Evolutionary conservation across 2,888 invertebrate genomes (phyloP).

Genomic region (Herminia tarsipennalis): DNA sequence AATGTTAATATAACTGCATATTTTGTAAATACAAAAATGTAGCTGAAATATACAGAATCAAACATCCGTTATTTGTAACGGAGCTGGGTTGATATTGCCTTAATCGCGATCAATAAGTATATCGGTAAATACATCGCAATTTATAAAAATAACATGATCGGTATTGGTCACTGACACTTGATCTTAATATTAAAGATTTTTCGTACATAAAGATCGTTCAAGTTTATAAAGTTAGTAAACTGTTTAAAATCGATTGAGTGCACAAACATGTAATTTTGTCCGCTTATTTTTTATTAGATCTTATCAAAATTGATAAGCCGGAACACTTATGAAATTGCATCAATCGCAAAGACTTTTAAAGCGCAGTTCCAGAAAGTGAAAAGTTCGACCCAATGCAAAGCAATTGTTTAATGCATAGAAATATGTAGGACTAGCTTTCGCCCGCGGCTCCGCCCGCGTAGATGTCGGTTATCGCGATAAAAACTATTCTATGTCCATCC

Average conservation of each 20-base stretch:
- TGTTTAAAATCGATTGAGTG: not conserved
- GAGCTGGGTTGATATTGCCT: slow-evolving; percentile 1
- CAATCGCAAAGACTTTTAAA: too few species aligned
- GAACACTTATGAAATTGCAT: too few species aligned
- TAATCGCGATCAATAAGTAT: slow-evolving; percentile 6
- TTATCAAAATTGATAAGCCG: too few species aligned
- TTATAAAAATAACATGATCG: slow-evolving; percentile 12
- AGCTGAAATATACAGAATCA: not conserved
- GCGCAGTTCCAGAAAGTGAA: too few species aligned
- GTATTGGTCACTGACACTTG: slow-evolving; percentile 10
- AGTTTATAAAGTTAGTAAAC: not conserved
- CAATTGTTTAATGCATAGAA: too few species aligned
- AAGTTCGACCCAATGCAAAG: too few species aligned
- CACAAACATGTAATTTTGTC: too few species aligned
- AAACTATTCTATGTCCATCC: too few species aligned
- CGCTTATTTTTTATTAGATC: too few species aligned
- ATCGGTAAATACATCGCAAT: slow-evolving; percentile 12
- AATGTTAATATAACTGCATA: not conserved
- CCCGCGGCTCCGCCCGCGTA: too few species aligned
- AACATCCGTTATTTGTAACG: slow-evolving; percentile 14
- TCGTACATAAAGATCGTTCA: not conserved
- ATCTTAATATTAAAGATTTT: not conserved
- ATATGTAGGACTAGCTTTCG: too few species aligned
- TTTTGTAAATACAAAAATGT: not conserved
- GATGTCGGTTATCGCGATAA: too few species aligned